A percentile compares a stretch with the other conserved stretches of the same genome.
phyloP scores from a whole-genome alignment of 37 sponge, comb jelly and placozoan genomes.

The Spongia lamella region DNA sequence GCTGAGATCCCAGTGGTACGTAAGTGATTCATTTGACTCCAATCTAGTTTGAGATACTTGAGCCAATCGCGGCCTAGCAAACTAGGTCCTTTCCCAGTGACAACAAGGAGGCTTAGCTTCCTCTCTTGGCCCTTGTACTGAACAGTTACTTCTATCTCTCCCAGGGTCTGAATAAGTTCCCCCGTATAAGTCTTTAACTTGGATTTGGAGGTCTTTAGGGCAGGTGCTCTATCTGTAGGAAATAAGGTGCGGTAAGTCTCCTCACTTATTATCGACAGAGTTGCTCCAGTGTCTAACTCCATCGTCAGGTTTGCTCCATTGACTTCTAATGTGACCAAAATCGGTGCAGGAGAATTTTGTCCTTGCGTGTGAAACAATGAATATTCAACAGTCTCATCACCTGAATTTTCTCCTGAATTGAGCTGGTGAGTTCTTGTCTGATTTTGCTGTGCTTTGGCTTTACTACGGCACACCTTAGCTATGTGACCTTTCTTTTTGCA shows the following conservation, averaged over 20 bases:
- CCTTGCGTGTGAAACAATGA: too few relatives aligned
- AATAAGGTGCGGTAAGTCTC: constrained; percentile 16
- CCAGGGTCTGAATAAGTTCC: constrained; percentile 12
- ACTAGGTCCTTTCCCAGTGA: constrained; percentile 13
- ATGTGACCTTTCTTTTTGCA: too few relatives aligned
- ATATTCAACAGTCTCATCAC: too few relatives aligned
- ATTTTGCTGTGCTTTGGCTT: too few relatives aligned
- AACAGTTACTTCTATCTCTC: constrained; percentile 3
- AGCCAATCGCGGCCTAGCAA: constrained; percentile 32
- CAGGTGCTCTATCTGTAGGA: not conserved
- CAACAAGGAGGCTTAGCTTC: constrained; percentile 12
- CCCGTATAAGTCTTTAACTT: constrained; percentile 30
- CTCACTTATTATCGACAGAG: constrained; percentile 9
- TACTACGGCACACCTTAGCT: too few relatives aligned
- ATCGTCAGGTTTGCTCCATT: constrained; percentile 5
- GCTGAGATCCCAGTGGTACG: not conserved
- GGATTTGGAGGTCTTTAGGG: not conserved
- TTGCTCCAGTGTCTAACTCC: constrained; percentile 24
- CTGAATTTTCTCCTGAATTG: too few relatives aligned
- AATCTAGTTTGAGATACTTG: constrained; percentile 20
- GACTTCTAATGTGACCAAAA: not conserved
- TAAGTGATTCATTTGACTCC: constrained; percentile 20
- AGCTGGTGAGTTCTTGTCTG: too few relatives aligned
- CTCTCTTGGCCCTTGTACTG: not conserved
- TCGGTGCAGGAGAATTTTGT: too few relatives aligned